Percentiles rank a stretch among this genome's conserved stretches.
Evolutionary conservation across 2,888 invertebrate genomes (phyloP).

Genomic region (Synanthedon myopaeformis): DNA sequence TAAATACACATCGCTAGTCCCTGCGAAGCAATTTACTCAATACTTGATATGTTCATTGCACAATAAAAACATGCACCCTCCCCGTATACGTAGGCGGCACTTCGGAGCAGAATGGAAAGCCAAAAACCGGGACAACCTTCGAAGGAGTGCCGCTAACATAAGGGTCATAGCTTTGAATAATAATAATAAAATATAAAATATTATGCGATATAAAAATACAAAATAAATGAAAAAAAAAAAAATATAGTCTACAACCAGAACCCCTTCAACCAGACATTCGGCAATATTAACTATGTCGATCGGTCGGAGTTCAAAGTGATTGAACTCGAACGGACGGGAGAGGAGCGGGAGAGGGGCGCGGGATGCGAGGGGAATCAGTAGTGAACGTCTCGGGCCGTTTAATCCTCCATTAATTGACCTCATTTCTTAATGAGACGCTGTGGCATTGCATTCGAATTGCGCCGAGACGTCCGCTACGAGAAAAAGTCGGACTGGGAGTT

Average conservation of each 20-base stretch:
- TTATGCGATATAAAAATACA: slow-evolving; percentile 58
- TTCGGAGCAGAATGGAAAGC: slow-evolving; percentile 65
- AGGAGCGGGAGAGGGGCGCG: slow-evolving; percentile 13
- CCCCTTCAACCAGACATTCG: slow-evolving; percentile 66
- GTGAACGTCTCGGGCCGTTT: slow-evolving; percentile 46
- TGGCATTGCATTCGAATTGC: slow-evolving; percentile 23
- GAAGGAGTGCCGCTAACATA: slow-evolving; percentile 64
- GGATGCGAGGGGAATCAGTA: slow-evolving; percentile 26
- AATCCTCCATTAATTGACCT: slow-evolving; percentile 63
- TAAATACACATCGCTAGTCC: slow-evolving; percentile 30
- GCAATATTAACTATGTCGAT: slow-evolving; percentile 49
- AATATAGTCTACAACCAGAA: slow-evolving; percentile 65
- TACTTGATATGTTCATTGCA: slow-evolving; percentile 38
- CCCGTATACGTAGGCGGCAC: slow-evolving; percentile 33
- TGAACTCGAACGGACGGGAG: slow-evolving; percentile 34
- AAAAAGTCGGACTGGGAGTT: slow-evolving; percentile 7
- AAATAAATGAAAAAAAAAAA: slow-evolving; percentile 30
- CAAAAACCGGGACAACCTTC: slow-evolving; percentile 73
- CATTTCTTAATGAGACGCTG: slow-evolving; percentile 49
- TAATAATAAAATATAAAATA: slow-evolving; percentile 41
- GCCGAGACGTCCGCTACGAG: slow-evolving; percentile 35
- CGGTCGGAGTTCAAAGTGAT: slow-evolving; percentile 56
- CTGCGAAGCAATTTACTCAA: slow-evolving; percentile 53
- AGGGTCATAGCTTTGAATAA: slow-evolving; percentile 55
- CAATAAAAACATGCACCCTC: slow-evolving; percentile 55